Base-by-base conservation (phyloP, 2,888 invertebrate genomes). In the Orchesellides sinensis region DNA sequence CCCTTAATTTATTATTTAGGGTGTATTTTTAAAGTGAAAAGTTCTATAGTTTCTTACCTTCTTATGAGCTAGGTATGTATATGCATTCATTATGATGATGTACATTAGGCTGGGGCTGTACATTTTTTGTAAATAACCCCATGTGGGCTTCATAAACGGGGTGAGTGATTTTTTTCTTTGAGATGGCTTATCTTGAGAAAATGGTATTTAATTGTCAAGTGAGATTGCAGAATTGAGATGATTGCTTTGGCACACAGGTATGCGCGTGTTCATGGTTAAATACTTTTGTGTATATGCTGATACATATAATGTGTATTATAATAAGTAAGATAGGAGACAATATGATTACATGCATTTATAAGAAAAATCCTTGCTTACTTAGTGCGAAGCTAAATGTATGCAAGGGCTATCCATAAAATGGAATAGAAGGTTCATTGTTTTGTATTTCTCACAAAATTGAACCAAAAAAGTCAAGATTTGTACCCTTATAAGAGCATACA, bases 161-260 rank as follows among this genome's bases (percentile, higher is more conserved):
- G 54, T 54, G 54, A 25, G 10, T 54, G 25, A 23, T 54, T 59
- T 59, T 59, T 59, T 29, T 21, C 23, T 5, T 73, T 35, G 66
- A 73, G 80, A 80, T 80, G 68, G 66, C 80, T 80, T 80, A 80
- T 80, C 80, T 80, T 21, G 21, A 45, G 25, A 63, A 72, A 80
- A 54, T 40, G 80, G 59, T 45, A 81, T 81, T 81, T 81, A 81
- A 81, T 81, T 81, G 81, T 75, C 73, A 81, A 74, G 69, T 81
- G 81, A 81, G 74, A 47, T 68, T 81, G 81, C 81, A 81, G 68
- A 81, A 73, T 81, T 61, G 69, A 52, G 63, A 70, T 66, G 74
- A 74, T 74, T 81, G 68, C 59, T 78, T 59, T 56, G 21, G 52
- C 19, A 73, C n/a, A 4, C 8, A 47, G 47, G 25, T 14, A 54